Evolutionary conservation across 2,113 vertebrate species (phyloP).

Genomic region (Tragulus kanchil): DNA sequence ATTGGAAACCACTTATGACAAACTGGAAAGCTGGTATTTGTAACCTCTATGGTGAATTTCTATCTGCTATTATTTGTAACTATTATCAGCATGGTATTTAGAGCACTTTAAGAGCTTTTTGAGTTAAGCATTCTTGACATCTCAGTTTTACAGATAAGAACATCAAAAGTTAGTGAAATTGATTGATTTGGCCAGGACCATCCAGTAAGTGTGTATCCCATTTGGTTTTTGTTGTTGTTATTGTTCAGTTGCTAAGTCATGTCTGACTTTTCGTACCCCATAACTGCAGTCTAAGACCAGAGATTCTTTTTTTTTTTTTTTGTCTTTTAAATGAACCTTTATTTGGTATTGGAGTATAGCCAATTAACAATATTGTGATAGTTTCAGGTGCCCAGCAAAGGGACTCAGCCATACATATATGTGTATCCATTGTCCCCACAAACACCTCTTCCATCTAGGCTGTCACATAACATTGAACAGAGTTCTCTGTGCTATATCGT

Average conservation of each 20-base stretch:
- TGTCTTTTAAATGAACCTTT: not conserved
- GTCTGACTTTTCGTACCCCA: too few species aligned
- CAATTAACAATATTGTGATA: not conserved
- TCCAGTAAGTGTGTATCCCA: not conserved
- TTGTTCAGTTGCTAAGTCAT: too few species aligned
- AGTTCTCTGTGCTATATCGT: not conserved
- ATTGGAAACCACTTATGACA: not conserved
- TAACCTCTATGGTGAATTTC: not conserved
- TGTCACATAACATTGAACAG: not conserved
- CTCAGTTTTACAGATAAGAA: not conserved
- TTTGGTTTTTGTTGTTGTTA: not conserved
- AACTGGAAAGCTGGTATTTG: not conserved
- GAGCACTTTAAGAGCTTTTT: not conserved
- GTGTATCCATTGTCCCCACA: not conserved
- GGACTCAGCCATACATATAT: not conserved
- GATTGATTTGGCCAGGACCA: not conserved
- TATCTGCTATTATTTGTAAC: not conserved
- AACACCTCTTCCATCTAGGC: not conserved
- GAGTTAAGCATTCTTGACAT: not conserved
- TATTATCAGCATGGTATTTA: not conserved
- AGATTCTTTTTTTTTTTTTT: not conserved
- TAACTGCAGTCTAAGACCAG: too few species aligned
- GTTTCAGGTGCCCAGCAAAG: not conserved
- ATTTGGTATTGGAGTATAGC: not conserved
- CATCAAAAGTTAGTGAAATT: not conserved